These are phyloP conservation scores for Drosophila quinaria DNA, from an alignment of 2,888 invertebrate genomes.

Conservation along the genomic window DNA sequence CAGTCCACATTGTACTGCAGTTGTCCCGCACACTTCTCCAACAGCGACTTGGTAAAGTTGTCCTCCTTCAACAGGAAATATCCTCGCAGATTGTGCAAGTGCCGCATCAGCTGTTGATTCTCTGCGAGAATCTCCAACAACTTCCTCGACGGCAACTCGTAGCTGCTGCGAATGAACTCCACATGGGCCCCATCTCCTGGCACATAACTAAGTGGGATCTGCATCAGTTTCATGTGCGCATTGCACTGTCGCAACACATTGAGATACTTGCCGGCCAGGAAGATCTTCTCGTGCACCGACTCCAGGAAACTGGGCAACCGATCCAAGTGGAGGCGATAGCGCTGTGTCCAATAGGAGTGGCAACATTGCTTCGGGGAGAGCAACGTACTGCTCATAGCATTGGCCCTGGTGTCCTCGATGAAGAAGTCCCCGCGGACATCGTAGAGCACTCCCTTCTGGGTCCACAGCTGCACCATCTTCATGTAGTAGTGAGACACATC, in stretches of 20 bases:
- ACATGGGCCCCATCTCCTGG: constrained; percentile 28
- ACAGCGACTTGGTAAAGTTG: constrained; percentile 30
- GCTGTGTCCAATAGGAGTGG: constrained; percentile 53
- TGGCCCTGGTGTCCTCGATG: constrained; percentile 54
- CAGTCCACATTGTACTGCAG: constrained; percentile 35
- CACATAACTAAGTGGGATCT: constrained; percentile 40
- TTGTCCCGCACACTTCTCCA: constrained; percentile 25
- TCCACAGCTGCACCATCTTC: constrained; percentile 70
- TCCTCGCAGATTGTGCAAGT: constrained; percentile 43
- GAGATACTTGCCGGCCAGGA: constrained; percentile 65
- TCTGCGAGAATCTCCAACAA: constrained; percentile 40
- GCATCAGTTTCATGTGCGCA: constrained; percentile 54
- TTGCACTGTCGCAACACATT: constrained; percentile 67
- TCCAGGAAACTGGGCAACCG: constrained; percentile 54
- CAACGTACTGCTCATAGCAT: constrained; percentile 46
- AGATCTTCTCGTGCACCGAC: constrained; percentile 31
- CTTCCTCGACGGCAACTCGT: constrained; percentile 56
- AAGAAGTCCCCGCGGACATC: constrained; percentile 61
- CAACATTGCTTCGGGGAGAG: constrained; percentile 60
- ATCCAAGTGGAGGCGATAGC: constrained; percentile 44
- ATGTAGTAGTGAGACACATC: constrained; percentile 50
- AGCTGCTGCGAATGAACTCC: constrained; percentile 45
- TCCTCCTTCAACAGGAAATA: constrained; percentile 56
- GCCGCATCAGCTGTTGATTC: constrained; percentile 39
- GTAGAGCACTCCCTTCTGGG: constrained; percentile 64